Conservation (phyloP, 2,888 invertebrate genomes). For the Polymixis lichenea region DNA sequence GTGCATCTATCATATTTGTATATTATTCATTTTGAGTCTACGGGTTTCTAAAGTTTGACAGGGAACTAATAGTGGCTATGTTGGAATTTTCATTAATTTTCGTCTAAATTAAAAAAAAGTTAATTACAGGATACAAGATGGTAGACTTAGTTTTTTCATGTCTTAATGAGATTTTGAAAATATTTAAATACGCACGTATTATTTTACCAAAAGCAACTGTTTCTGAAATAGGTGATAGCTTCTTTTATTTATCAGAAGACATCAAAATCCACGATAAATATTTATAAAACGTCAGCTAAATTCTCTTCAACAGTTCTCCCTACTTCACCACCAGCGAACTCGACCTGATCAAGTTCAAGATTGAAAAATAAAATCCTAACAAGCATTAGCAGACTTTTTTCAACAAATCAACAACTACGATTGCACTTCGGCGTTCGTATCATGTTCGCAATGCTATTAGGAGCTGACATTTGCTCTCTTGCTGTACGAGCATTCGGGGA, state of each 20-base stretch:
- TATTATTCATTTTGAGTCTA: constrained; percentile 80
- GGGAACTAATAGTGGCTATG: constrained; percentile 73
- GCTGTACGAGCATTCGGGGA: constrained; percentile 83
- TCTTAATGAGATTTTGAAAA: background rate
- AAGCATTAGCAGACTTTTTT: constrained; percentile 72
- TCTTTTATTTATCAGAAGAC: background rate
- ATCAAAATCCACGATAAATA: background rate
- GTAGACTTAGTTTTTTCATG: background rate
- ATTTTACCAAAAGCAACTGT: background rate
- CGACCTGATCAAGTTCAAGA: constrained; percentile 55
- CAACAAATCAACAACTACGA: constrained; percentile 81
- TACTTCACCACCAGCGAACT: constrained; percentile 43
- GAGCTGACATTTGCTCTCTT: constrained; percentile 87
- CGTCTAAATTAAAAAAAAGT: constrained; percentile 45
- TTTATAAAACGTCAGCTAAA: constrained; percentile 16
- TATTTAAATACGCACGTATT: background rate
- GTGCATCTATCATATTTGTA: constrained; percentile 84
- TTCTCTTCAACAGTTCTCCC: constrained; percentile 2
- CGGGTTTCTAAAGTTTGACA: constrained; percentile 75
- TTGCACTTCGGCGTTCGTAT: constrained; percentile 80
- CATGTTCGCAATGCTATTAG: constrained; percentile 88
- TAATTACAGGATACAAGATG: constrained; percentile 39
- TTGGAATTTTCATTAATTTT: constrained; percentile 71
- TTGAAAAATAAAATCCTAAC: constrained; percentile 66
- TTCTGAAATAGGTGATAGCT: background rate